Evolutionary conservation across 2,888 invertebrate genomes (phyloP), one percentile per base, ranked within the genome.

Genomic region (Poecilobothrus nobilitatus): DNA sequence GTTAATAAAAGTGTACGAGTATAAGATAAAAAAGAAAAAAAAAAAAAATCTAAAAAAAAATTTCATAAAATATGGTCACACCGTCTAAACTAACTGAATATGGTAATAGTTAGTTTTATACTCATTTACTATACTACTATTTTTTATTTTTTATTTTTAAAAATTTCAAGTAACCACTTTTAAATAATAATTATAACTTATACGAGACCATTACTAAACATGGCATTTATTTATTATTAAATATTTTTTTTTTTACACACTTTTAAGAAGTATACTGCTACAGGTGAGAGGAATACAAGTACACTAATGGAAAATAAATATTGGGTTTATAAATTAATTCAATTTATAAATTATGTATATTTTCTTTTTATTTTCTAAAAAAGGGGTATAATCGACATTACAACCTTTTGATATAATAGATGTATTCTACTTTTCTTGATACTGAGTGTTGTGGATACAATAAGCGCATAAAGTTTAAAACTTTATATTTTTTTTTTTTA

Each of bases 1-100:
- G 53, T 53, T 53, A 53, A 53, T 12, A 53, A 53, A 27, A 27
- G 27, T 27, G 27, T 27, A 27, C 5, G n/a, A n/a, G 2, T 27
- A 27, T 27, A 27, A 53, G 15, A 53, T 53, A 15, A n/a, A 53
- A 53, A 53, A 53, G 2, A 53, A 3, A 53, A 53, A 53, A 10
- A 44, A 15, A 15, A 44, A n/a, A n/a, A n/a, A n/a, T n/a, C n/a
- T 37, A 37, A 37, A 37, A 37, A 8, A 10, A 8, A 37, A 37
- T 37, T 37, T 37, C 10, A 53, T 53, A 53, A 27, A 27, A 37
- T n/a, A 53, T 53, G 53, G 15, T 18, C 53, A 53, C n/a, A 37
- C n/a, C 15, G 53, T 53, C 53, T 18, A 53, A 53, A 53, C 53
- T 53, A 53, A 53, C 53, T 53, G n/a, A 53, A 53, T 53, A 53